These are phyloP conservation scores for Drosophila emarginata DNA, from an alignment of 2,888 invertebrate species.

Conservation along the genomic window DNA sequence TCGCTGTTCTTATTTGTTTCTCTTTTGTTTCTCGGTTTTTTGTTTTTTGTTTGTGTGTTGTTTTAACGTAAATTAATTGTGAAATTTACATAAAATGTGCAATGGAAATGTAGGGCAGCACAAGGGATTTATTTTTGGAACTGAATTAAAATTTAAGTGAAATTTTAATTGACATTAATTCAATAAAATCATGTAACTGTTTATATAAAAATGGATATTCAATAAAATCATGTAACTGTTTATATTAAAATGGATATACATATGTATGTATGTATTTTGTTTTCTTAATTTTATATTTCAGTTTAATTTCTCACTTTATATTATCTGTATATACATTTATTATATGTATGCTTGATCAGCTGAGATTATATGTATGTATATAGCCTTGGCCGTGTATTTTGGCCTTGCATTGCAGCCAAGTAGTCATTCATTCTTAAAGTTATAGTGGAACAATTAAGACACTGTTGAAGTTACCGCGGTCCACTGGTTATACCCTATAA, in stretches of 20 bases:
- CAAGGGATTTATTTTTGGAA: slow-evolving; percentile 1
- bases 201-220: too few relatives aligned
- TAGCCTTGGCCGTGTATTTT: slow-evolving; percentile 1
- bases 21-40: slow-evolving; percentile 24
- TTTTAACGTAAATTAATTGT: slow-evolving; percentile 9
- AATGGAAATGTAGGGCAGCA: background rate
- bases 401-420: background rate
- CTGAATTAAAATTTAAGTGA: too few relatives aligned
- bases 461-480: background rate
- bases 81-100: slow-evolving; percentile 11
- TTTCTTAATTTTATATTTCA: too few relatives aligned
- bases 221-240: too few relatives aligned
- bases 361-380: background rate
- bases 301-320: too few relatives aligned
- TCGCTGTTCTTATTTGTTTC: slow-evolving; percentile 3
- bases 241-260: too few relatives aligned
- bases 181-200: too few relatives aligned
- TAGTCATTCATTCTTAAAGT: background rate
- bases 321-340: background rate
- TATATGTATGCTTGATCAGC: background rate
- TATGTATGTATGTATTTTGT: too few relatives aligned
- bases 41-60: background rate
- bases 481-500: background rate
- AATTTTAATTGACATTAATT: too few relatives aligned
- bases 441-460: background rate